Percentiles rank a stretch among this genome's conserved stretches.
Conservation (phyloP, 2,888 invertebrate genomes). For the Sepiola atlantica region DNA sequence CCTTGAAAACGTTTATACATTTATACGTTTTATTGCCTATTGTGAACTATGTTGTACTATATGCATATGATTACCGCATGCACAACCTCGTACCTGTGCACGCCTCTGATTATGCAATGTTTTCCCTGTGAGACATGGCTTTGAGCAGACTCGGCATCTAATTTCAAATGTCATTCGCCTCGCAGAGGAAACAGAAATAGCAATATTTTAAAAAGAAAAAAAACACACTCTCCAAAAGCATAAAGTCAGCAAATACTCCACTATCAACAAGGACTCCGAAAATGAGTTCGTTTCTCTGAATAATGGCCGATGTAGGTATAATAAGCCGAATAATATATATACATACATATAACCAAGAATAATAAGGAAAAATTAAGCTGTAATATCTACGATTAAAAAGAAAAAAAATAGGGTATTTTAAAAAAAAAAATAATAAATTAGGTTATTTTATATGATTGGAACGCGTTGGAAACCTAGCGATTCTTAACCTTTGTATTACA, state of each 20-base stretch:
- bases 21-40: no score
- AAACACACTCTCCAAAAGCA: neutral
- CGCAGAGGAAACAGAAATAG: neutral
- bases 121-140: neutral
- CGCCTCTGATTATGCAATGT: neutral
- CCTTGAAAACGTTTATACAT: no score
- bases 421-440: no score
- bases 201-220: no score
- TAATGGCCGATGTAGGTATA: neutral
- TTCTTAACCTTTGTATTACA: no score
- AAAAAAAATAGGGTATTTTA: neutral
- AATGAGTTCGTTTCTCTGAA: neutral
- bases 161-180: neutral
- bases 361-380: neutral
- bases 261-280: neutral
- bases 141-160: neutral
- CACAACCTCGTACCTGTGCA: constrained; percentile 4
- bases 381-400: neutral
- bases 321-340: neutral
- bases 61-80: neutral
- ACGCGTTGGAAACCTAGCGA: no score
- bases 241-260: neutral
- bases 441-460: no score
- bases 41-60: neutral
- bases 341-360: neutral